A percentile compares a stretch with the other conserved stretches of the same genome.
These are phyloP conservation scores for Asarcornis scutulata DNA, from an alignment of 2,113 vertebrate genomes.

Conservation along the genomic window DNA sequence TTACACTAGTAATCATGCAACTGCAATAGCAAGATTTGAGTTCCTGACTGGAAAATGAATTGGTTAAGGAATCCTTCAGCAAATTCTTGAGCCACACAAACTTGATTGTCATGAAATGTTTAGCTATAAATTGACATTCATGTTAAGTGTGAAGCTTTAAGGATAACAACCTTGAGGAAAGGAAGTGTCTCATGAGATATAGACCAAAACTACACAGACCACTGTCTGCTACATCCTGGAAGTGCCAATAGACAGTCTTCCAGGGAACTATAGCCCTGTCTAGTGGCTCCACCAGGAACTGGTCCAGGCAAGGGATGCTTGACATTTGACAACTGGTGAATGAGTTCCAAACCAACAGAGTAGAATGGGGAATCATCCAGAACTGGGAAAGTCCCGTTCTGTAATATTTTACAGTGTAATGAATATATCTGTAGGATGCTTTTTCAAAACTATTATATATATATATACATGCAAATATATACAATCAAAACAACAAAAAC, in stretches of 20 bases:
- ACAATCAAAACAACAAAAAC: not conserved
- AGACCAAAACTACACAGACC: not conserved
- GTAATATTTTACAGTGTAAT: not conserved
- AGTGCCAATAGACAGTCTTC: not conserved
- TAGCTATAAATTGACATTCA: not conserved
- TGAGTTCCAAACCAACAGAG: not conserved
- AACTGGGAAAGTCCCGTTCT: not conserved
- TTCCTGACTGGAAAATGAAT: not conserved
- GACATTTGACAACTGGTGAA: not conserved
- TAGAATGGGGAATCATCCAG: not conserved
- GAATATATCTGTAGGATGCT: not conserved
- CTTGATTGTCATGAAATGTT: not conserved
- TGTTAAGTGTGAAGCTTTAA: not conserved
- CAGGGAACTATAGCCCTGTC: not conserved
- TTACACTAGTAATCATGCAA: not conserved
- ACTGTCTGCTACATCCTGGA: not conserved
- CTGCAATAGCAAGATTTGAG: not conserved
- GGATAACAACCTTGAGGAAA: not conserved
- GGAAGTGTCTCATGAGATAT: not conserved
- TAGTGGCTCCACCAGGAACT: not conserved
- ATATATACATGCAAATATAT: too few species aligned
- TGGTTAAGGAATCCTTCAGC: not conserved
- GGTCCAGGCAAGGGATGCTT: not conserved
- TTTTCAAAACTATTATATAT: not conserved
- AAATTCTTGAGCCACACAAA: not conserved